Percentiles rank a stretch among this genome's conserved stretches.
These are phyloP conservation scores for Carapus acus DNA, from an alignment of 2,797 vertebrate genomes.

Conservation along the genomic window DNA sequence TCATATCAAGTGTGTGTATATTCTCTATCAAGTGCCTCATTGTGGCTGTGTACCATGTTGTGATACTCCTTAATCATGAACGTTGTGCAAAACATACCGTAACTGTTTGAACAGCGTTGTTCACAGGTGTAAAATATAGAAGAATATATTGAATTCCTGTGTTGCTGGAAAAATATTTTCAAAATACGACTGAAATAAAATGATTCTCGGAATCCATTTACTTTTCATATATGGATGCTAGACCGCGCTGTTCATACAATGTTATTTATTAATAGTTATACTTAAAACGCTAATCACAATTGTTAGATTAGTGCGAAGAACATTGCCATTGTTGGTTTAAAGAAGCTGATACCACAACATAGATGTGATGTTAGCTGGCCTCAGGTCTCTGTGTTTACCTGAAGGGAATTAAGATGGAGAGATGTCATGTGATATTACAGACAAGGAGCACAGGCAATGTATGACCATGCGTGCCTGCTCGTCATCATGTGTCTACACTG, in stretches of 20 bases:
- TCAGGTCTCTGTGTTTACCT: not conserved
- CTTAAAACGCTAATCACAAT: too few species aligned
- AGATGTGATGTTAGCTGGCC: slow-evolving; percentile 1
- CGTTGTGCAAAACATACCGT: slow-evolving; percentile 48
- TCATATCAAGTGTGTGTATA: slow-evolving; percentile 40
- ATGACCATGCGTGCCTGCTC: too few species aligned
- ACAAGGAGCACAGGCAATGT: too few species aligned
- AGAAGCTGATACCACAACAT: slow-evolving; percentile 1
- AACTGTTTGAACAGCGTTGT: slow-evolving; percentile 42
- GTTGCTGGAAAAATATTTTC: slow-evolving; percentile 65
- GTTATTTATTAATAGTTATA: too few species aligned
- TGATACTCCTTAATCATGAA: slow-evolving; percentile 43
- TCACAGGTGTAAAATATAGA: slow-evolving; percentile 41
- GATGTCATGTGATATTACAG: too few species aligned
- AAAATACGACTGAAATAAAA: slow-evolving; percentile 75
- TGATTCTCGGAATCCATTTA: slow-evolving; percentile 55
- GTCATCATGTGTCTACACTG: too few species aligned
- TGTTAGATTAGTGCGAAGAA: too few species aligned
- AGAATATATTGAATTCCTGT: slow-evolving; percentile 50
- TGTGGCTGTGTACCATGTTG: slow-evolving; percentile 48
- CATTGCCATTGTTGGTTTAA: too few species aligned
- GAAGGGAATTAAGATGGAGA: not conserved
- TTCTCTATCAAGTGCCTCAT: slow-evolving; percentile 62
- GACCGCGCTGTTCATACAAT: too few species aligned
- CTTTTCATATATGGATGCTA: slow-evolving; percentile 29